These are phyloP conservation scores for Ischnus inquisitorius DNA, from an alignment of 2,888 invertebrate genomes.

Conservation along the genomic window DNA sequence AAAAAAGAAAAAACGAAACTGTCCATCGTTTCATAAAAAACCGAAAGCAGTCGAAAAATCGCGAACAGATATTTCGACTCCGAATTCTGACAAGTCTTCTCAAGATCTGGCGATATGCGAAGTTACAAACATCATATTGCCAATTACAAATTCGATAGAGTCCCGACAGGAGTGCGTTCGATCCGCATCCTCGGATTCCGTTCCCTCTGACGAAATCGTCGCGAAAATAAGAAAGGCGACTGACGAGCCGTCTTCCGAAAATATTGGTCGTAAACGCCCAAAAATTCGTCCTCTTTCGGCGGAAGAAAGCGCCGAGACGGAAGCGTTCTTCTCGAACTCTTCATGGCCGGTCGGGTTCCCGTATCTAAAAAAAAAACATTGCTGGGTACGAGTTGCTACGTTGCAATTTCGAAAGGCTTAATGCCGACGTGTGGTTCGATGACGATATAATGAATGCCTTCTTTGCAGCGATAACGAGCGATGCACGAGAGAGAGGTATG, in stretches of 20 bases:
- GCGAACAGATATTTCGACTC: neutral
- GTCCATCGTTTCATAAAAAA: neutral
- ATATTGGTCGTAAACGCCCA: neutral
- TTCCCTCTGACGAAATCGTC: neutral
- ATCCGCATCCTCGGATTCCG: neutral
- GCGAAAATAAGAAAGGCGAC: too few relatives aligned
- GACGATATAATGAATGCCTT: slow-evolving; percentile 27
- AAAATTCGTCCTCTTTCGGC: neutral
- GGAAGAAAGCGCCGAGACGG: neutral
- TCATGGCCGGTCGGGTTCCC: slow-evolving; percentile 4
- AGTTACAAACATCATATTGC: too few relatives aligned
- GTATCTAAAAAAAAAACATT: neutral
- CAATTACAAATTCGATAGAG: neutral
- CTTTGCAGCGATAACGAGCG: neutral
- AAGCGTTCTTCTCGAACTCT: neutral
- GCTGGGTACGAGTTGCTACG: neutral
- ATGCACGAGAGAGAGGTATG: neutral
- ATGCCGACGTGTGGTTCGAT: neutral
- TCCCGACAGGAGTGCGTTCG: neutral
- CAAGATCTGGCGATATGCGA: neutral
- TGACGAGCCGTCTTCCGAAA: neutral
- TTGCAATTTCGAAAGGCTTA: neutral
- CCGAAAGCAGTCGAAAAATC: neutral
- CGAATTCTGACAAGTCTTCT: too few relatives aligned
- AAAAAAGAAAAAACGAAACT: neutral